Evolutionary conservation across 2,888 invertebrate species (phyloP), one percentile per base, ranked within the genome.

Genomic region (Drosophila anomalata): DNA sequence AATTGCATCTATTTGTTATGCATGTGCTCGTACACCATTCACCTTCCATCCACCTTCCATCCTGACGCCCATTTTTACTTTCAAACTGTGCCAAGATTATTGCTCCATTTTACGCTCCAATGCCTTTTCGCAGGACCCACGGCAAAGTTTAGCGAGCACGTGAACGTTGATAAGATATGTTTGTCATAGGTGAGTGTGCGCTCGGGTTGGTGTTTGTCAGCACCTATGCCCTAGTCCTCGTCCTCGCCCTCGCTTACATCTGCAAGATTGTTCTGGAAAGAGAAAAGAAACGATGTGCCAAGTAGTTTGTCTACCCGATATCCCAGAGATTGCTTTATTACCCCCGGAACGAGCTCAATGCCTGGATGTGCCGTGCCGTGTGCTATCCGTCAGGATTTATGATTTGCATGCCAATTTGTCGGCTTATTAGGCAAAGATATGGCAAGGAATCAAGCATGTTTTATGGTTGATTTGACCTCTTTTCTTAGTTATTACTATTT

Each of bases 161-260:
- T 52, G 52, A 50, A 82, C 77, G 86, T 78, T 82, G 86, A 82
- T 82, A 82, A 85, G 83, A 62, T 86, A 83, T 78, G 86, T 85
- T 76, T 82, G 71, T 76, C 71, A 69, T 51, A 20, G 61, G 42
- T 42, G 60, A 26, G 31, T 44, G 44, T 44, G 22, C 12, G 11
- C 6, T 4, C 8, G 12, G 8, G 44, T 31, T 29, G 22, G 44
- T 7, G 44, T 29, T 31, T 29, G 46, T 56, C 36, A 57, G 61
- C 47, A 41, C 62, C 53, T 42, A 44, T 57, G 60, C 44, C 11
- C 26, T n/a, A 0, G 22, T 17, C 17, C 17, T 17, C 17, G 17
- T 17, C 14, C 14, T 5, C 36, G n/a, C 7, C 36, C n/a, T 14
- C 33, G 41, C 9, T 58, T 54, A 46, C 70, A 76, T 57, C 76